Conservation (phyloP, 2,797 vertebrate species). For the Notolepis coatsorum region DNA sequence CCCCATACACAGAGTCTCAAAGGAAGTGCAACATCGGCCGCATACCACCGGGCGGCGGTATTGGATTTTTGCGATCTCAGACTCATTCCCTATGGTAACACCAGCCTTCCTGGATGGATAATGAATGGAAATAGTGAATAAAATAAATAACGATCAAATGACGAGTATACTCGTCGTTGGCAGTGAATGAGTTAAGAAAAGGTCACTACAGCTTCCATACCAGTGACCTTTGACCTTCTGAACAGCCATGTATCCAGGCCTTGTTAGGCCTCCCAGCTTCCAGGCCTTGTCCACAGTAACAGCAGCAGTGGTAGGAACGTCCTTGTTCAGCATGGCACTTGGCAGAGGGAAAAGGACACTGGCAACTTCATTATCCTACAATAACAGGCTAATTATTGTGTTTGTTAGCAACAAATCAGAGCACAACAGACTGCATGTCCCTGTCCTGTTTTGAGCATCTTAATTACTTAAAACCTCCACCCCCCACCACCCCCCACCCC, state of each 20-base stretch:
- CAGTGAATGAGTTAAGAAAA: too few relatives aligned
- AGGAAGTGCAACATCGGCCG: too few relatives aligned
- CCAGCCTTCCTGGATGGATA: too few relatives aligned
- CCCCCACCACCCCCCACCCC: constrained; percentile 31
- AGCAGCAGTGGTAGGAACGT: constrained; percentile 59
- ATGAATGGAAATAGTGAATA: too few relatives aligned
- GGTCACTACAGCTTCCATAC: constrained; percentile 32
- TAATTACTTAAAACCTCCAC: constrained; percentile 93
- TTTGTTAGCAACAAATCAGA: constrained; percentile 99
- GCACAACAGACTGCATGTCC: constrained; percentile 99
- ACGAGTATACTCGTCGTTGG: too few relatives aligned
- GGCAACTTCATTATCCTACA: constrained; percentile 99
- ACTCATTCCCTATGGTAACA: too few relatives aligned
- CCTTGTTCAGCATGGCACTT: constrained; percentile 77
- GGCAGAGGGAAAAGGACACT: constrained; percentile 93
- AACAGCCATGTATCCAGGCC: constrained; percentile 41
- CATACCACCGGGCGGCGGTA: too few relatives aligned
- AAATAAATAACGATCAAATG: too few relatives aligned
- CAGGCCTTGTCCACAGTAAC: constrained; percentile 43
- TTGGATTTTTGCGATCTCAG: too few relatives aligned
- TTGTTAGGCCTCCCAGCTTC: too few relatives aligned
- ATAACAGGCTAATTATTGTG: constrained; percentile 99
- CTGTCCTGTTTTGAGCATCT: constrained; percentile 99
- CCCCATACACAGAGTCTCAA: too few relatives aligned
- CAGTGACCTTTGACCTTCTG: constrained; percentile 70